phyloP scores from a whole-genome alignment of 2,888 invertebrate species.

The Sturmia bella region DNA sequence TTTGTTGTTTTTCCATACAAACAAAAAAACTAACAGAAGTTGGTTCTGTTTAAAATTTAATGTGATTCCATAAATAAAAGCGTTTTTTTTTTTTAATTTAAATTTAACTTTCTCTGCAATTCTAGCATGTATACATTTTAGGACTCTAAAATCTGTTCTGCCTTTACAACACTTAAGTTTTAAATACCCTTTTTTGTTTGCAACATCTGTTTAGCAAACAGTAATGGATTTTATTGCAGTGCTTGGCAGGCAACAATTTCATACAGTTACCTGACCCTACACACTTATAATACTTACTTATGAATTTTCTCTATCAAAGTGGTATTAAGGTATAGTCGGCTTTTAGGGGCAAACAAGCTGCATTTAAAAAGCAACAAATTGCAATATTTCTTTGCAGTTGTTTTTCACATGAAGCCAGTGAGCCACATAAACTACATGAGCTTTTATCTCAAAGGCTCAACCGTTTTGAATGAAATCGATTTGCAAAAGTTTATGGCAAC shows the following conservation, averaged over 20 bases:
- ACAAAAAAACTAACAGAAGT: background rate
- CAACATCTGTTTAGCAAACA: conserved; percentile 39
- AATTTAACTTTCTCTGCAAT: too few species aligned
- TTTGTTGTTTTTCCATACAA: background rate
- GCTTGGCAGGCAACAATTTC: background rate
- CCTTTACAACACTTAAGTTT: conserved; percentile 24
- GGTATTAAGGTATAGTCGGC: conserved; percentile 3
- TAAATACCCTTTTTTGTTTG: conserved; percentile 5
- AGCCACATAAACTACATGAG: conserved; percentile 11
- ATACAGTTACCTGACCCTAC: background rate
- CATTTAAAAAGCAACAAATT: conserved; percentile 20
- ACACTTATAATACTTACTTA: background rate
- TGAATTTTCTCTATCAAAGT: background rate
- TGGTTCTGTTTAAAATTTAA: background rate
- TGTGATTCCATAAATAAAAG: too few species aligned
- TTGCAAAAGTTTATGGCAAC: too few species aligned
- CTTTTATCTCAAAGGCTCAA: too few species aligned
- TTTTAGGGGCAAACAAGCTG: conserved; percentile 23
- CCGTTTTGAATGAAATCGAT: too few species aligned
- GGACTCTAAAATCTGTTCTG: background rate
- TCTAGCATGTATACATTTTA: conserved; percentile 9
- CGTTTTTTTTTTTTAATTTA: too few species aligned
- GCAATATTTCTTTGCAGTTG: conserved; percentile 26
- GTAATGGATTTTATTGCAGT: conserved; percentile 39
- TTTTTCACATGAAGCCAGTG: background rate